Evolutionary conservation across 2,113 vertebrate species (phyloP), one percentile per base, ranked within the genome.

Genomic region (Mirounga angustirostris): DNA sequence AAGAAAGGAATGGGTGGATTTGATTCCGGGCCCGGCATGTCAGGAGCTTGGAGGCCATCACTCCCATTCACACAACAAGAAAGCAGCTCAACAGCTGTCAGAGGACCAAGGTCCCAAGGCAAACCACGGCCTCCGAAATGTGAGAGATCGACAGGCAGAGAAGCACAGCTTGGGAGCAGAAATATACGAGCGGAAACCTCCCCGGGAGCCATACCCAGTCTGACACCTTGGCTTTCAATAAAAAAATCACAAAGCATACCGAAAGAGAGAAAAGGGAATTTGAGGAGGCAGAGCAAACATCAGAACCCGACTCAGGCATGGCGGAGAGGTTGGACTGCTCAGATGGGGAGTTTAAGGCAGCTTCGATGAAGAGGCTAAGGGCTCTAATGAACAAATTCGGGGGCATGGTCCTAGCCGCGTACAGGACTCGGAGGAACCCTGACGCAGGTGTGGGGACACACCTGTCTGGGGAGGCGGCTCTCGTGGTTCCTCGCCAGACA

Each of bases 321-420:
- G 18, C 11, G 1, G 65, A 81, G 36, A 50, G 5, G 63, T 14
- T 33, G 76, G 28, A 30, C 13, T 7, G 5, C 22, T 65, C 46
- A 12, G 73, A 9, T 0, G 0, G 5, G 88, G 56, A 67, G 26
- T 50, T 81, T 36, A 18, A 74, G 73, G 13, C 7, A 2, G 4
- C 30, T 3, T 0, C 16, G 26, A 33, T 4, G 13, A 87, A 30
- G 4, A 12, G 19, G 61, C 40, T 7, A 1, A 50, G 12, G 82
- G 40, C 18, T 46, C 13, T 3, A 14, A 30, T 0, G 40, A 26
- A 16, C 9, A 5, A 6, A 15, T 46, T 3, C 11, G 4, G 9
- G 43, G 40, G 59, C 8, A 2, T 1, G 19, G 26, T 10, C 61
- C 1, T 12, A 0, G 28, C 1, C 0, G 2, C 2, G 0, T 0